Conservation (phyloP, 2,797 vertebrate genomes). For the Erethizon dorsatum region DNA sequence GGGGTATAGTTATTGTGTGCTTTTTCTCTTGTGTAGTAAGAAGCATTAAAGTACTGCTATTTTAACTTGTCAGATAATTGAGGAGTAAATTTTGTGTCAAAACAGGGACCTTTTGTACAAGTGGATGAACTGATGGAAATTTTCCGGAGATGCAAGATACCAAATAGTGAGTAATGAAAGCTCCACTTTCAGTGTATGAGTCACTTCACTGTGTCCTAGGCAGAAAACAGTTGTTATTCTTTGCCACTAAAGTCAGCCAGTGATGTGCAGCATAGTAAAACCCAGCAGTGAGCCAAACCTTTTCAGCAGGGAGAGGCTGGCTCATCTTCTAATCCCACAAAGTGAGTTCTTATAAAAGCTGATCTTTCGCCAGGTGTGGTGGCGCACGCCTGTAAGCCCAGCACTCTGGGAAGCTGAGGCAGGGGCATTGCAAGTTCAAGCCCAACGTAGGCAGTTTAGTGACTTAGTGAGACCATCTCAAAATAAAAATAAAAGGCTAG, state of each 20-base stretch:
- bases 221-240: not conserved
- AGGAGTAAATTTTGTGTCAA: conserved; percentile 72
- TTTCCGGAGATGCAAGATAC: conserved; percentile 97
- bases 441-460: not conserved
- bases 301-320: not conserved
- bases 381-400: not conserved
- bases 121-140: conserved; percentile 99
- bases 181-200: not conserved
- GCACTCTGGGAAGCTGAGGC: not conserved
- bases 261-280: not conserved
- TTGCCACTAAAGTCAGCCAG: not conserved
- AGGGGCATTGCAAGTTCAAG: not conserved
- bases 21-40: not conserved
- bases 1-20: not conserved
- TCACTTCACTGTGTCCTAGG: not conserved
- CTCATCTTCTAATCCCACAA: not conserved
- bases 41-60: not conserved
- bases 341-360: not conserved
- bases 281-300: not conserved
- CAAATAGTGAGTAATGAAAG: conserved; percentile 94
- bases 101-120: conserved; percentile 99
- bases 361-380: not conserved
- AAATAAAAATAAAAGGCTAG: not conserved
- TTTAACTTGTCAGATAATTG: conserved; percentile 24
- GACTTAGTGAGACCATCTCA: not conserved